Percentiles rank a stretch among this genome's conserved stretches.
These are phyloP conservation scores for Phataginus tricuspis DNA, from an alignment of 2,797 vertebrate genomes.

Conservation along the genomic window DNA sequence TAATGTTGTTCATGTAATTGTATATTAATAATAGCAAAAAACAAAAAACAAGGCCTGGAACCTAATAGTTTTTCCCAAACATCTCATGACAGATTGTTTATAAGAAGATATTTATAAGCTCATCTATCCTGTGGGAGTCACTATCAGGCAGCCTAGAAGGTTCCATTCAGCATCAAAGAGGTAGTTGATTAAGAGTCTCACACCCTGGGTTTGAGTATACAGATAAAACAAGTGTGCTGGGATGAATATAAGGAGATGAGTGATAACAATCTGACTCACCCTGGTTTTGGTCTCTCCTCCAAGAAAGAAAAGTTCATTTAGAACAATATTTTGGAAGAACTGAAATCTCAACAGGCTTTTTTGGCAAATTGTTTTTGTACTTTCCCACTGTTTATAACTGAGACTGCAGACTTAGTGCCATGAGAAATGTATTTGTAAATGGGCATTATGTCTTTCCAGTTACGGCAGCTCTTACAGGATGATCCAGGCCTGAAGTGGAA, in stretches of 20 bases:
- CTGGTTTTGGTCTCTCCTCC: neutral
- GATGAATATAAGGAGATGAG: neutral
- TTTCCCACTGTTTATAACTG: neutral
- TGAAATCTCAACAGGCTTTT: constrained; percentile 28
- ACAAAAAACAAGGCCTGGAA: neutral
- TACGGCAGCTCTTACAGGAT: neutral
- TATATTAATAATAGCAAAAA: no score
- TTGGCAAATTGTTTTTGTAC: neutral
- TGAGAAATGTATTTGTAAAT: neutral
- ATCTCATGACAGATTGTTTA: neutral
- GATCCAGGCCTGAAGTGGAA: neutral
- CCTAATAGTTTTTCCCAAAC: neutral
- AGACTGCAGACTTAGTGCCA: neutral
- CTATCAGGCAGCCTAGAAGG: neutral
- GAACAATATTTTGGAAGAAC: constrained; percentile 55
- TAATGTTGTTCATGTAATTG: no score
- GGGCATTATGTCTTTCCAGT: neutral
- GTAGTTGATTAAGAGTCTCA: neutral
- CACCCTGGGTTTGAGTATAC: constrained; percentile 9
- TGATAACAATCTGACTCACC: neutral
- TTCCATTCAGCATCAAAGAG: neutral
- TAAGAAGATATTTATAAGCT: constrained; percentile 26
- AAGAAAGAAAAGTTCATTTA: constrained; percentile 37
- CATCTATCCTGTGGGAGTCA: neutral
- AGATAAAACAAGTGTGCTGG: constrained; percentile 30